These are phyloP conservation scores for Congeria kusceri DNA, from an alignment of 2,888 invertebrate genomes.

Conservation along the genomic window DNA sequence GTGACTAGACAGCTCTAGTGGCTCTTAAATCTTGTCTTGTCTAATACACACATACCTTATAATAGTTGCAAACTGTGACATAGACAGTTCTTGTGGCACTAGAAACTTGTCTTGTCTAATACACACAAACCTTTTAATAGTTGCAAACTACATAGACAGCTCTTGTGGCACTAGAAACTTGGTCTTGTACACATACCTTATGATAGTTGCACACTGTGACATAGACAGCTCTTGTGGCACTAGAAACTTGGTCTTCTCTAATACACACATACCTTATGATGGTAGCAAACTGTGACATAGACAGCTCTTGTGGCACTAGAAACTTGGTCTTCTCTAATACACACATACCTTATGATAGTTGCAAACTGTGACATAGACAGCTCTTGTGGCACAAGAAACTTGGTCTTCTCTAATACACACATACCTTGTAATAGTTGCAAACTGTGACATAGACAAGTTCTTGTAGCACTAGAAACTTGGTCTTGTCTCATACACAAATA, in stretches of 20 bases:
- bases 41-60: slow-evolving; percentile 89
- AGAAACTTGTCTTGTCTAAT: slow-evolving; percentile 94
- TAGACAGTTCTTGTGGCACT: slow-evolving; percentile 94
- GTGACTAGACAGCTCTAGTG: not conserved
- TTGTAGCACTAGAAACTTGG: not conserved
- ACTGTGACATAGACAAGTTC: not conserved
- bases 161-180: not conserved
- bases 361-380: not conserved
- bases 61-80: slow-evolving; percentile 94
- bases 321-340: not conserved
- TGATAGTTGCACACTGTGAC: not conserved
- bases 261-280: not conserved
- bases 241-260: too few species aligned
- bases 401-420: not conserved
- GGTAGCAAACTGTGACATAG: not conserved
- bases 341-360: not conserved
- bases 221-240: not conserved
- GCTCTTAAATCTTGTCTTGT: not conserved
- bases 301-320: not conserved
- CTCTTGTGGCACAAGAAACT: not conserved
- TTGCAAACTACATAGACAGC: not conserved
- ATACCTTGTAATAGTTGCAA: not conserved
- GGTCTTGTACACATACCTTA: not conserved
- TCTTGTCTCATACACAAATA: not conserved
- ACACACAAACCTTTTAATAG: slow-evolving; percentile 71